These are phyloP conservation scores for Meteorus sp. DNA, from an alignment of 1,140 invertebrate species.

Conservation along the genomic window DNA sequence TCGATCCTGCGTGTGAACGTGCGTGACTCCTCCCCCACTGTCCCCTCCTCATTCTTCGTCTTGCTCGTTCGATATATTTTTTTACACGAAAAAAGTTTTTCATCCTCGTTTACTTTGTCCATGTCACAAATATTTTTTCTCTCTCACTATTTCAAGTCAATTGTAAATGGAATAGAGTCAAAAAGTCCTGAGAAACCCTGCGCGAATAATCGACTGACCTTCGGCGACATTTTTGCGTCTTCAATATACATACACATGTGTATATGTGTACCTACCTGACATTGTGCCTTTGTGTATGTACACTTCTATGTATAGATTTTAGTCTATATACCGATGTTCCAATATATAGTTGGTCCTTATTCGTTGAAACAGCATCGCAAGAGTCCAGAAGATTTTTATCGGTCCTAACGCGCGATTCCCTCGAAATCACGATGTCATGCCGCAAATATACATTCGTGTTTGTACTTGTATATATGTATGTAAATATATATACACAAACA, in stretches of 20 bases:
- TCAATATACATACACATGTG: no score
- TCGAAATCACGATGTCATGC: conserved; percentile 30
- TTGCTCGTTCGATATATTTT: no score
- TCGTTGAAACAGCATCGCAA: no score
- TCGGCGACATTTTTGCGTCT: conserved; percentile 25
- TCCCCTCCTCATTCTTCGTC: no score
- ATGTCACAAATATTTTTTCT: neutral
- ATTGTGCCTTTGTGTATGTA: no score
- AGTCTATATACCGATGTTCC: no score
- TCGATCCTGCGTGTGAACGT: conserved; percentile 2
- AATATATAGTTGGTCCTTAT: no score
- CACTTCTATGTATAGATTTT: no score
- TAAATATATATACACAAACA: conserved; percentile 1
- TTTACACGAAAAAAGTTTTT: no score
- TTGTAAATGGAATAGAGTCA: neutral
- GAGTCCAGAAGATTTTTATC: conserved; percentile 46
- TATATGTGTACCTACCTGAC: no score
- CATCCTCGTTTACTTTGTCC: no score
- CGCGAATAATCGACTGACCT: conserved; percentile 10
- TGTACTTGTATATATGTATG: conserved; percentile 20
- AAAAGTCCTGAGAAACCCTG: conserved; percentile 37
- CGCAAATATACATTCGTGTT: no score
- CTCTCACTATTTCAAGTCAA: neutral
- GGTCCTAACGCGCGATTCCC: conserved; percentile 41
- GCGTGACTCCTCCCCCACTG: neutral